A percentile compares a stretch with the other conserved stretches of the same genome.
Evolutionary conservation across 1,140 invertebrate genomes (phyloP).

Genomic region (Hylaeus volcanicus): DNA sequence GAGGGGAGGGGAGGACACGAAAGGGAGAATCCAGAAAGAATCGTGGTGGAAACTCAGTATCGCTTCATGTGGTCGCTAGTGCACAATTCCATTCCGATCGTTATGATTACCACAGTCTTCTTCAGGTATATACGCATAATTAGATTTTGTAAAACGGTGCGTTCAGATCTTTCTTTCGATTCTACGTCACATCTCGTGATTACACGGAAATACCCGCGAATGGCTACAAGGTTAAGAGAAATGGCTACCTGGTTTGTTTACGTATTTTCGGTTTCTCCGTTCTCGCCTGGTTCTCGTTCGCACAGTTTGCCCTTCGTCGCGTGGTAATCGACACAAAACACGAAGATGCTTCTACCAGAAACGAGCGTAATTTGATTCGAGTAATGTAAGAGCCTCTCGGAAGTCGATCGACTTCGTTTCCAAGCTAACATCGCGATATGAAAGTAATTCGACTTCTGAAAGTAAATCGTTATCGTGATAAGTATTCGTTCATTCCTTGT

Average conservation of each 20-base stretch:
- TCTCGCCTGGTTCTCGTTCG: background rate
- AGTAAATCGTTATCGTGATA: too few species aligned
- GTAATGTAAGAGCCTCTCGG: too few species aligned
- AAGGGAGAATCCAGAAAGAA: background rate
- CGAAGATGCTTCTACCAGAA: background rate
- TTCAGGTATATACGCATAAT: constrained; percentile 21
- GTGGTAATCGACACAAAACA: background rate
- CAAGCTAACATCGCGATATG: too few species aligned
- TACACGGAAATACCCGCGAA: background rate
- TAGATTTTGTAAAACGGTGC: background rate
- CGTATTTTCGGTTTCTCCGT: background rate
- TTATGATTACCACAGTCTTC: constrained; percentile 14
- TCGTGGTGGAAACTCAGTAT: constrained; percentile 26
- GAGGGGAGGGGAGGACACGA: background rate
- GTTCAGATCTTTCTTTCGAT: background rate
- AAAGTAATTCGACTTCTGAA: too few species aligned
- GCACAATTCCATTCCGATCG: background rate
- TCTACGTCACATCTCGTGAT: background rate
- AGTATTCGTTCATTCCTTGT: too few species aligned
- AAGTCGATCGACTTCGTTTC: too few species aligned
- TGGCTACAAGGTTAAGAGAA: too few species aligned
- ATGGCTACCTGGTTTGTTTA: background rate
- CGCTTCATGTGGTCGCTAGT: constrained; percentile 4
- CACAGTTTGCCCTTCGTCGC: background rate
- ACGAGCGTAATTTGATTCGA: too few species aligned